Conservation (phyloP, 2,113 vertebrate species). For the Oreocharis arfaki region DNA sequence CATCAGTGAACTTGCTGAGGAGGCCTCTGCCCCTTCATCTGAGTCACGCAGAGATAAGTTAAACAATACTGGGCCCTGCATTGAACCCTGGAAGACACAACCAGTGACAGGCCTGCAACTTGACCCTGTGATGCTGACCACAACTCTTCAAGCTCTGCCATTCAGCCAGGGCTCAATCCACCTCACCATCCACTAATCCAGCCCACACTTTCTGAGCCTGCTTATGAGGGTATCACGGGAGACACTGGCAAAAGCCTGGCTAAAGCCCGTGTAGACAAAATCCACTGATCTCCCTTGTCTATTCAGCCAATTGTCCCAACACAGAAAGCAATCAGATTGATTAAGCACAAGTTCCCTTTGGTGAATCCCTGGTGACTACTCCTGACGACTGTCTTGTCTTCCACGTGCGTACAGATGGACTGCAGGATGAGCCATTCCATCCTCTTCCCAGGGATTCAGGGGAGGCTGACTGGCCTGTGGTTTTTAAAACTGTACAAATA, state of each 20-base stretch:
- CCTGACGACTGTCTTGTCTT: not conserved
- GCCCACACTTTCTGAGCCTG: not conserved
- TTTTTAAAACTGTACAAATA: not conserved
- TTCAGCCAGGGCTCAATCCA: not conserved
- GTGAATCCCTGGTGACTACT: not conserved
- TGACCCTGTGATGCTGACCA: not conserved
- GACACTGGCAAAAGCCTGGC: not conserved
- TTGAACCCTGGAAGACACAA: not conserved
- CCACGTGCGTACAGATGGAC: not conserved
- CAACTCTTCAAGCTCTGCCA: not conserved
- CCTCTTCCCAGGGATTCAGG: not conserved
- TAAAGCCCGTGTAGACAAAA: not conserved
- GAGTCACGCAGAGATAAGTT: accelerated
- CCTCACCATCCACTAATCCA: not conserved
- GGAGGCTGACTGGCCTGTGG: not conserved
- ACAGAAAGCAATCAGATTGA: not conserved
- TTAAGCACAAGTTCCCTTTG: not conserved
- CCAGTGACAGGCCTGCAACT: not conserved
- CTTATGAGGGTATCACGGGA: not conserved
- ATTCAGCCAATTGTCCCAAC: not conserved
- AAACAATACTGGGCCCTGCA: not conserved
- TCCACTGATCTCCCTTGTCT: not conserved
- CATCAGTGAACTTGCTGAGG: not conserved
- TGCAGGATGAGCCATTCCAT: not conserved
- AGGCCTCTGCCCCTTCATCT: not conserved